phyloP scores from a whole-genome alignment of 1,140 invertebrate genomes.

The Papilio aristodemus region DNA sequence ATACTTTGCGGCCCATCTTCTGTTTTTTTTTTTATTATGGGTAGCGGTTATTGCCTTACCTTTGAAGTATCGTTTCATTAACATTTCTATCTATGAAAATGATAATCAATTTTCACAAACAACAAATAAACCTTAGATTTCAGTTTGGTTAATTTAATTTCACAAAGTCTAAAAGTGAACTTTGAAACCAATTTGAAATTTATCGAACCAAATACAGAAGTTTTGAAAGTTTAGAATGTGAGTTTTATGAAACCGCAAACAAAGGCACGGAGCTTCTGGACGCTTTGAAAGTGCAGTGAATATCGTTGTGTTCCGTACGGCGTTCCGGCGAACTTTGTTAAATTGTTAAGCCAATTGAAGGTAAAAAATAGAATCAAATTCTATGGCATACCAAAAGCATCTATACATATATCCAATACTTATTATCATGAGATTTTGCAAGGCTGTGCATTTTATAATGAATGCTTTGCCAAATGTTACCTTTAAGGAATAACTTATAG shows the following conservation, averaged over 20 bases:
- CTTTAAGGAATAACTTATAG: no score
- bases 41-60: no score
- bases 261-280: not conserved
- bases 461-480: no score
- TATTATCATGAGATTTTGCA: not conserved
- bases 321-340: not conserved
- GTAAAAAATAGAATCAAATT: not conserved
- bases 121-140: not conserved
- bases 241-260: slow-evolving; percentile 17
- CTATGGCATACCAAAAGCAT: not conserved
- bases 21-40: no score
- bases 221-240: slow-evolving; percentile 14
- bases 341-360: not conserved
- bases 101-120: no score
- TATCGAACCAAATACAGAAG: not conserved
- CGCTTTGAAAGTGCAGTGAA: not conserved
- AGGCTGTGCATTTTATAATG: no score
- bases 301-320: not conserved
- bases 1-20: no score
- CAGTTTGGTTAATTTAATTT: not conserved
- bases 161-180: not conserved
- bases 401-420: not conserved
- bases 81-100: no score
- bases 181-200: not conserved
- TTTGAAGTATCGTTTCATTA: no score